phyloP scores from a whole-genome alignment of 2,113 vertebrate genomes.

The Python bivittatus region DNA sequence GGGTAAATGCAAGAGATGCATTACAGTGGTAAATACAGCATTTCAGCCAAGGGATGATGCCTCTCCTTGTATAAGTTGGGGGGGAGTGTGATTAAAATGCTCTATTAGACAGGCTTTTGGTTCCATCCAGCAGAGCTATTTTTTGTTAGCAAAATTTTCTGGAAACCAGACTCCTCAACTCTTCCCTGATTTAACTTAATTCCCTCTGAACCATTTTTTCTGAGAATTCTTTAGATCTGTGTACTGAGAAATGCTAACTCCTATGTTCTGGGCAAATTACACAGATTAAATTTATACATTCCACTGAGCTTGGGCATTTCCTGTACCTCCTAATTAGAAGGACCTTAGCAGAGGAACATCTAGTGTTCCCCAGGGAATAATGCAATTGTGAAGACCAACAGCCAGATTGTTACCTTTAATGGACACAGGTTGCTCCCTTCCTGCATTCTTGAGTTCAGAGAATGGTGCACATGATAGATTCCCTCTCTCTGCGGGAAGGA shows the following conservation, averaged over 20 bases:
- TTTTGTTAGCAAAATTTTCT: too few relatives aligned
- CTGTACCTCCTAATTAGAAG: background rate
- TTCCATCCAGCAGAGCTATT: background rate
- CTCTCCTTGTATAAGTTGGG: background rate
- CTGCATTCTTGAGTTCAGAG: slow-evolving; percentile 17
- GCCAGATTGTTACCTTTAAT: slow-evolving; percentile 25
- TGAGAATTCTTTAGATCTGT: background rate
- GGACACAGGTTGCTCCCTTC: background rate
- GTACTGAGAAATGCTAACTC: background rate
- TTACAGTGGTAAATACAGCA: background rate
- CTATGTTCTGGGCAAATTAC: background rate
- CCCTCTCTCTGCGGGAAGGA: slow-evolving; percentile 1
- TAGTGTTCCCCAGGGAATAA: background rate
- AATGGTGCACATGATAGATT: slow-evolving; percentile 17
- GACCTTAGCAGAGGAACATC: background rate
- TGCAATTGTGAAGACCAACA: background rate
- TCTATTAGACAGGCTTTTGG: background rate
- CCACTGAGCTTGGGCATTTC: background rate
- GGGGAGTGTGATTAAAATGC: background rate
- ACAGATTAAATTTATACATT: background rate
- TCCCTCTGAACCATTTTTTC: background rate
- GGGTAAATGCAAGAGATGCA: background rate
- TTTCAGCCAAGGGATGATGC: background rate
- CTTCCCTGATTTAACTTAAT: background rate
- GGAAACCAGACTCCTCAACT: background rate